Evolutionary conservation across 1,140 invertebrate species (phyloP), one percentile per base, ranked within the genome.

Genomic region (Drosophila micromelanica): DNA sequence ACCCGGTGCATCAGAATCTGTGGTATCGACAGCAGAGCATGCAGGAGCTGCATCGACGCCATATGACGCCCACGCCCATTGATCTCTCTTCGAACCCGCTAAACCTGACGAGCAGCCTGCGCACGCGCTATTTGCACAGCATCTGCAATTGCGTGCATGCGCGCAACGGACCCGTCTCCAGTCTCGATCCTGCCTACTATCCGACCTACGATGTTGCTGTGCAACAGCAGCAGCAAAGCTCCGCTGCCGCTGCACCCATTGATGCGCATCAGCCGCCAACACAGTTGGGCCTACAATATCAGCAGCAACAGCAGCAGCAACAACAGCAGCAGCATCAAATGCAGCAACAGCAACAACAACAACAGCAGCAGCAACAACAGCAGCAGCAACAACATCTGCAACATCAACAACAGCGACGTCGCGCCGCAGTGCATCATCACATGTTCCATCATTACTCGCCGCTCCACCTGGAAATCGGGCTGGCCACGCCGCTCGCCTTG

Each of bases 1-100:
- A 96, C 93, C 94, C 95, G 27, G 92, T 96, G 7, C 95, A 96
- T 89, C 95, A 96, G 80, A 93, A 95, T 72, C 90, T 96, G 17
- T 96, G 95, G 95, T 93, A 95, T 59, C 93, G 94, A 5, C 96
- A 96, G 77, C 96, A 96, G 73, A 94, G 95, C 60, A 94, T 94
- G 86, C 94, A 96, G 62, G 91, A 91, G 75, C 46, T 92, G 27
- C 91, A 91, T 65, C 86, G 90, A 8, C 90, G 90, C n/a, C 91
- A 91, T 55, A 85, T 91, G 82, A 92, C 90, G 7, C 86, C 90
- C 52, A 91, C 85, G 5, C 86, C 90, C 15, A 92, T 91, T 49
- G 91, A 92, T 89, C 77, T 91, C 49, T 91, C 91, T 3, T 90
- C 87, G 8, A 91, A 91, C 70, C 84, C 87, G 5, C 64, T 85